A percentile compares a stretch with the other conserved stretches of the same genome.
phyloP scores from a whole-genome alignment of 2,797 vertebrate genomes.

The Thunnus albacares region DNA sequence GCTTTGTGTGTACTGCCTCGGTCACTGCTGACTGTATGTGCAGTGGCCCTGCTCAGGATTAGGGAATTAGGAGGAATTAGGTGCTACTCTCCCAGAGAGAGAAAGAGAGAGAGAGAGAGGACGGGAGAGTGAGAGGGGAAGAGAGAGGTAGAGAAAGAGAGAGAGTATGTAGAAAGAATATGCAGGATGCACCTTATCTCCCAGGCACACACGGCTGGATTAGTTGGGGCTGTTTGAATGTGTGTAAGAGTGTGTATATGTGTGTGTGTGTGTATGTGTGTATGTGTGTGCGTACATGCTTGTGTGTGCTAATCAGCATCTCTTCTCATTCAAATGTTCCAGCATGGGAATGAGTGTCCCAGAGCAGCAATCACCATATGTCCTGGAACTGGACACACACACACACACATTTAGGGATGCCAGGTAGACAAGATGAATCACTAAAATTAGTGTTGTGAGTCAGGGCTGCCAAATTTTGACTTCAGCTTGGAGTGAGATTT shows the following conservation, averaged over 20 bases:
- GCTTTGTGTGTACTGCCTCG: conserved; percentile 53
- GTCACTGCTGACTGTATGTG: conserved; percentile 73
- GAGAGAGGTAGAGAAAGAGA: conserved; percentile 39
- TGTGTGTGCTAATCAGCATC: conserved; percentile 66
- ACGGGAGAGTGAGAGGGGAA: conserved; percentile 40
- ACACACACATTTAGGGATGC: conserved; percentile 30
- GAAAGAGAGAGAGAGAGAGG: conserved; percentile 39
- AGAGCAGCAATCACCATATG: conserved; percentile 69
- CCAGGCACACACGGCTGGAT: conserved; percentile 83
- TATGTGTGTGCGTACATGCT: conserved; percentile 13
- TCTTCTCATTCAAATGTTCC: conserved; percentile 73
- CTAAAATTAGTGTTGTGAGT: conserved; percentile 6
- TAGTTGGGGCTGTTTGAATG: conserved; percentile 74
- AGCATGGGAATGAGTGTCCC: conserved; percentile 71
- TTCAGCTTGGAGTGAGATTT: too few species aligned
- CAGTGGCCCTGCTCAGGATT: conserved; percentile 76
- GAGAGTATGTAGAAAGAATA: conserved; percentile 71
- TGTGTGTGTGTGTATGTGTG: conserved; percentile 24
- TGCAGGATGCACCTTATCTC: conserved; percentile 84
- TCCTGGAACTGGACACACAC: conserved; percentile 59
- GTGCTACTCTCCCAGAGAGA: conserved; percentile 71
- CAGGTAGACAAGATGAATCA: conserved; percentile 47
- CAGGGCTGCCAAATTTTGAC: too few species aligned
- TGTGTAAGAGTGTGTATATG: conserved; percentile 34
- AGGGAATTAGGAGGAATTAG: conserved; percentile 82